phyloP scores from a whole-genome alignment of 2,113 vertebrate genomes.

The Hymenochirus boettgeri region DNA sequence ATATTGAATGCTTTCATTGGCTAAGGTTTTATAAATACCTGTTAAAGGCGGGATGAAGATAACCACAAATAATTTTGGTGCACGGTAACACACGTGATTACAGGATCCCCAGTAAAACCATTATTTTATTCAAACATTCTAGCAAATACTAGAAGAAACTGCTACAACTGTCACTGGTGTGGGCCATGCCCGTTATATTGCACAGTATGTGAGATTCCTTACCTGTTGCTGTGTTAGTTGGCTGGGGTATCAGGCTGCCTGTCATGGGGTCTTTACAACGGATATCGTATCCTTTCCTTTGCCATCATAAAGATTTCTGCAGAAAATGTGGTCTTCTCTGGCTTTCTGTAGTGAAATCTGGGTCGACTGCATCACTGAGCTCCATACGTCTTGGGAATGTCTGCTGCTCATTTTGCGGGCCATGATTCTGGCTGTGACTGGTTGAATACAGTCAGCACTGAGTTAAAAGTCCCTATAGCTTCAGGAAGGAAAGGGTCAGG shows the following conservation, averaged over 20 bases:
- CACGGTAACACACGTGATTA: too few species aligned
- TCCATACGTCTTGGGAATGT: constrained; percentile 10
- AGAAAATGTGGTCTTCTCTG: constrained; percentile 49
- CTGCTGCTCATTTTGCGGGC: not conserved
- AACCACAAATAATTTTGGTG: too few species aligned
- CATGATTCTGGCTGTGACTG: not conserved
- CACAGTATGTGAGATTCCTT: constrained; percentile 40
- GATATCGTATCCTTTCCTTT: not conserved
- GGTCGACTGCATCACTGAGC: constrained; percentile 52
- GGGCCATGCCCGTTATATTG: not conserved
- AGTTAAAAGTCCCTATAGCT: too few species aligned
- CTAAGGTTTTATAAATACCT: too few species aligned
- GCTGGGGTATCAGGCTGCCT: not conserved
- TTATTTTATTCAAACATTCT: too few species aligned
- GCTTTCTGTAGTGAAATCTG: constrained; percentile 59
- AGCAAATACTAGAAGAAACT: too few species aligned
- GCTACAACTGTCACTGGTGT: too few species aligned
- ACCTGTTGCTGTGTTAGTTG: constrained; percentile 49
- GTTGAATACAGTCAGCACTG: not conserved
- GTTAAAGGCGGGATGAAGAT: too few species aligned
- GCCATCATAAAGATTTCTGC: constrained; percentile 52
- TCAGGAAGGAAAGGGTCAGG: constrained; percentile 6
- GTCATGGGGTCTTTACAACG: accelerated
- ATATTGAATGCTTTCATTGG: too few species aligned
- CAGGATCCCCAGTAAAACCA: too few species aligned